Evolutionary conservation across 2,888 invertebrate species (phyloP).

Genomic region (Operophtera brumata): DNA sequence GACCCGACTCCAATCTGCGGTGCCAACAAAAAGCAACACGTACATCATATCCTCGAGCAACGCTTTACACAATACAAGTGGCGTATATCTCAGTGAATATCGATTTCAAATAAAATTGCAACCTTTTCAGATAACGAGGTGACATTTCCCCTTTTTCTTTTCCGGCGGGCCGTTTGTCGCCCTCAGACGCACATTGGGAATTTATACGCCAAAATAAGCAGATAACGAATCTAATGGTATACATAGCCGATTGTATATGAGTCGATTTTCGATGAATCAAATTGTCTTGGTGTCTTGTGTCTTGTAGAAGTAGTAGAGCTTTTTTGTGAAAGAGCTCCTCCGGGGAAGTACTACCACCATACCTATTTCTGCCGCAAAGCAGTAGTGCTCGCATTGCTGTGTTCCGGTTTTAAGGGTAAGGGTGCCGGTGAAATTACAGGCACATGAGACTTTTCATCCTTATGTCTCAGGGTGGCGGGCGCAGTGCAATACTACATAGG

Average conservation of each 20-base stretch:
- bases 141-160: conserved; percentile 76
- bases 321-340: too few relatives aligned
- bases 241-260: conserved; percentile 29
- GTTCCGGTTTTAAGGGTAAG: too few relatives aligned
- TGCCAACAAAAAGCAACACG: conserved; percentile 37
- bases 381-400: too few relatives aligned
- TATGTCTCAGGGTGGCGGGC: too few relatives aligned
- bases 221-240: conserved; percentile 76
- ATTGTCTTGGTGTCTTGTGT: background rate
- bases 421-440: too few relatives aligned
- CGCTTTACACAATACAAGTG: conserved; percentile 45
- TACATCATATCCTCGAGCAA: conserved; percentile 40
- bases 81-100: conserved; percentile 72
- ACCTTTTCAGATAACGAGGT: conserved; percentile 80
- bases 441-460: too few relatives aligned
- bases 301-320: too few relatives aligned
- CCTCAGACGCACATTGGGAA: conserved; percentile 64
- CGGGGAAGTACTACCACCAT: too few relatives aligned
- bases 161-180: conserved; percentile 64
- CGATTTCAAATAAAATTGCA: conserved; percentile 81
- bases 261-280: conserved; percentile 8
- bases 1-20: background rate
- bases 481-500: too few relatives aligned
- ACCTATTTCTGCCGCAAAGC: too few relatives aligned
- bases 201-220: conserved; percentile 79